Evolutionary conservation across 2,888 invertebrate genomes (phyloP), one percentile per base, ranked within the genome.

Genomic region (Caenorhabditis imperialis): DNA sequence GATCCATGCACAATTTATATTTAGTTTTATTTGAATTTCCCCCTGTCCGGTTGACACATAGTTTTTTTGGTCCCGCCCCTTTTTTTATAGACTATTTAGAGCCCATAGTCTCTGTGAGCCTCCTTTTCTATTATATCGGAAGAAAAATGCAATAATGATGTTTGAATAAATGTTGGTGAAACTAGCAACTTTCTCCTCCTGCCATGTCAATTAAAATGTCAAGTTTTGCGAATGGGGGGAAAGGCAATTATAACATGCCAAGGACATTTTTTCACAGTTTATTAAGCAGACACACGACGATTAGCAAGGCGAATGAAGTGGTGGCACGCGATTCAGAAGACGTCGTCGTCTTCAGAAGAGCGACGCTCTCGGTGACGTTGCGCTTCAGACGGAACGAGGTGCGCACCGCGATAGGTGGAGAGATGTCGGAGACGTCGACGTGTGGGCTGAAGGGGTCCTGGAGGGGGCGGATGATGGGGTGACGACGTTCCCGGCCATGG

Each of bases 311-410:
- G n/a, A n/a, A n/a, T n/a, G n/a, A n/a, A n/a, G n/a, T n/a, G n/a
- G n/a, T n/a, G n/a, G n/a, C n/a, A n/a, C n/a, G n/a, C n/a, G n/a
- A n/a, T n/a, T n/a, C n/a, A n/a, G n/a, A n/a, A n/a, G n/a, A n/a
- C n/a, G n/a, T n/a, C n/a, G n/a, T n/a, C n/a, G n/a, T n/a, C n/a
- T n/a, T n/a, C n/a, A n/a, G n/a, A n/a, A n/a, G n/a, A n/a, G n/a
- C n/a, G n/a, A n/a, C n/a, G n/a, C n/a, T n/a, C n/a, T n/a, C n/a
- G n/a, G n/a, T n/a, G n/a, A n/a, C n/a, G n/a, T n/a, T n/a, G n/a
- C 79, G 73, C 38, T 75, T 69, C 38, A 79, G 65, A 16, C 79
- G 75, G 77, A 79, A 79, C 16, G 81, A 81, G 10, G 81, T 78
- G 38, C 77, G 75, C 5, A 79, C 44, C 1, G 79, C 60, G 30